Evolutionary conservation across 2,888 invertebrate species (phyloP).

Genomic region (Leptura quadrifasciata): DNA sequence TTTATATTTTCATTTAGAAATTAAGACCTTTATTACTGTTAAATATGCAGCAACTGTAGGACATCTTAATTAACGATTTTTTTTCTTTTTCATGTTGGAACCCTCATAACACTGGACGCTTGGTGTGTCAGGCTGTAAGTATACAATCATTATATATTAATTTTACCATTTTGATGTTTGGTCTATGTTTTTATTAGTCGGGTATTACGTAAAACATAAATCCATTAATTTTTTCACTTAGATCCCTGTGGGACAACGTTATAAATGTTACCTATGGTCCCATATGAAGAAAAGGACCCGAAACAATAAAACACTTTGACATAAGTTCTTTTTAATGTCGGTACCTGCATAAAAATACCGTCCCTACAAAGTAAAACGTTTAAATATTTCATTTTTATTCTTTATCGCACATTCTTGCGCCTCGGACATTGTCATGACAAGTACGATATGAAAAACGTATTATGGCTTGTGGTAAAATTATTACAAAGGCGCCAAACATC

Average conservation of each 20-base stretch:
- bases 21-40: too few species aligned
- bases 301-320: constrained; percentile 57
- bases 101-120: background rate
- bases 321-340: constrained; percentile 56
- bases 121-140: constrained; percentile 38
- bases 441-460: constrained; percentile 69
- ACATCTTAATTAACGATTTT: constrained; percentile 6
- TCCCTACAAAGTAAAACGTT: constrained; percentile 57
- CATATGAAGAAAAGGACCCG: constrained; percentile 45
- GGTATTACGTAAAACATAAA: constrained; percentile 7
- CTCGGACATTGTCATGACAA: constrained; percentile 67
- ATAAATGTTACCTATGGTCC: constrained; percentile 45
- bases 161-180: constrained; percentile 5
- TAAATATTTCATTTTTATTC: constrained; percentile 70
- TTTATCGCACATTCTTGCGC: constrained; percentile 68
- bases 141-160: constrained; percentile 18
- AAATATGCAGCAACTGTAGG: background rate
- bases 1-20: too few species aligned
- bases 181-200: constrained; percentile 16
- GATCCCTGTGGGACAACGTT: constrained; percentile 43
- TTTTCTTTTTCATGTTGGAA: constrained; percentile 35
- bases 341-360: constrained; percentile 57
- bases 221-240: constrained; percentile 27
- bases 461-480: constrained; percentile 68
- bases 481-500: constrained; percentile 70